Evolutionary conservation across 2,797 vertebrate species (phyloP), one percentile per base, ranked within the genome.

Genomic region (Peromyscus melanophrys): DNA sequence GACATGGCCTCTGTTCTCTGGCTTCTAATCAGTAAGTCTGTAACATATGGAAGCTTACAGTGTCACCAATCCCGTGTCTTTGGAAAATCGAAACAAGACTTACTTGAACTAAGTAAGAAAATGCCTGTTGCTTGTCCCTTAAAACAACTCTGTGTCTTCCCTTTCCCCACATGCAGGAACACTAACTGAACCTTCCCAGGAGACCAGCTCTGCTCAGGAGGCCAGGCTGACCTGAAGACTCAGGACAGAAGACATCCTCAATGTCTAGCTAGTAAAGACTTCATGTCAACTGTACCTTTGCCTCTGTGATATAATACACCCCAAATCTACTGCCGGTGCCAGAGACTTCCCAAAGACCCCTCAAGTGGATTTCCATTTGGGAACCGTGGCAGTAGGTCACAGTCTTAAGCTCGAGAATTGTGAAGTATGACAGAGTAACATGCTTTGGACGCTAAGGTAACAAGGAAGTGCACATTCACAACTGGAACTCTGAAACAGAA

Each of bases 371-470:
- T 98, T 98, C 93, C 91, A 94, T 94, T 78, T 97, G 89, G 97
- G 98, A 98, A 71, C 40, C 82, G 78, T 96, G 94, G 94, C 94
- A 85, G 3, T 12, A 65, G 88, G 67, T 95, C 88, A 86, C 90
- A 94, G 93, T 91, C 73, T 92, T 73, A 95, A 96, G 94, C 96
- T 92, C 84, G 77, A 95, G 86, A 96, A 94, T 90, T 96, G 76
- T 65, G 40, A 69, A 77, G 61, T 90, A 40, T 80, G 96, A 96
- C 77, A 78, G 89, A 87, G n/a, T 85, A 97, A 98, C 97, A 98
- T 98, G 98, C 98, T 99, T 98, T 98, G 98, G 98, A 98, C 96
- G 98, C 96, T 98, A 96, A 97, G 92, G 97, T 95, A 96, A 98
- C 92, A 95, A 65, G 94, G 80, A 96, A 97, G 86, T 92, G 92